Conservation (phyloP, 2,113 vertebrate species). For the Rhombomys opimus region DNA sequence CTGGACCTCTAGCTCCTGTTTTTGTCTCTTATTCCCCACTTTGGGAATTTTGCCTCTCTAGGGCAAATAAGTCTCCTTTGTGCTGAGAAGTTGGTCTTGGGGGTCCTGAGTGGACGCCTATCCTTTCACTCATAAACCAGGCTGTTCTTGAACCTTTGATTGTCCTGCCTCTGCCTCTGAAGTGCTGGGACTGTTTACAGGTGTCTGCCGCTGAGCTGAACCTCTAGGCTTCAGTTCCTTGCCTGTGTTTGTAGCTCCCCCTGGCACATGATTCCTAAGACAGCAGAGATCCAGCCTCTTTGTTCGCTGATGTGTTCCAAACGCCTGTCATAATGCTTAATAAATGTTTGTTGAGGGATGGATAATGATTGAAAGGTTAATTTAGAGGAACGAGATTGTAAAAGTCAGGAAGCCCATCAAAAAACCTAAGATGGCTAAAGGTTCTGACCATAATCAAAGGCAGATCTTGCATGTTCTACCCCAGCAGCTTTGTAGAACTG, state of each 20-base stretch:
- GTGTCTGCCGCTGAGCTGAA: background rate
- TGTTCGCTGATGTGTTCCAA: background rate
- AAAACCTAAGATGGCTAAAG: background rate
- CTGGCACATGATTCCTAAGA: too few relatives aligned
- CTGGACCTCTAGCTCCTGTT: too few relatives aligned
- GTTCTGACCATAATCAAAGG: background rate
- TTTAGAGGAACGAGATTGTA: background rate
- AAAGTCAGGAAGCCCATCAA: background rate
- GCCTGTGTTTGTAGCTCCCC: background rate
- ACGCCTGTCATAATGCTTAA: background rate
- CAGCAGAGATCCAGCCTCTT: background rate
- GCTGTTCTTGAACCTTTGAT: background rate
- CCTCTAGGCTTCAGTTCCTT: background rate
- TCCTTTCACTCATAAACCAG: background rate
- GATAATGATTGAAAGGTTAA: background rate
- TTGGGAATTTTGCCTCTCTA: too few relatives aligned
- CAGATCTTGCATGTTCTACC: background rate
- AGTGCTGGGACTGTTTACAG: background rate
- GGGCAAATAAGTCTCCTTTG: too few relatives aligned
- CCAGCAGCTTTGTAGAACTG: background rate
- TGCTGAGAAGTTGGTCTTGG: too few relatives aligned
- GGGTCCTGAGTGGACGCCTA: too few relatives aligned
- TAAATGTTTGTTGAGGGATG: background rate
- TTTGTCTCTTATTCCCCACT: too few relatives aligned
- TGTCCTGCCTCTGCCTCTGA: background rate